Conservation (phyloP, 2,797 vertebrate genomes). For the Discoglossus pictus region DNA sequence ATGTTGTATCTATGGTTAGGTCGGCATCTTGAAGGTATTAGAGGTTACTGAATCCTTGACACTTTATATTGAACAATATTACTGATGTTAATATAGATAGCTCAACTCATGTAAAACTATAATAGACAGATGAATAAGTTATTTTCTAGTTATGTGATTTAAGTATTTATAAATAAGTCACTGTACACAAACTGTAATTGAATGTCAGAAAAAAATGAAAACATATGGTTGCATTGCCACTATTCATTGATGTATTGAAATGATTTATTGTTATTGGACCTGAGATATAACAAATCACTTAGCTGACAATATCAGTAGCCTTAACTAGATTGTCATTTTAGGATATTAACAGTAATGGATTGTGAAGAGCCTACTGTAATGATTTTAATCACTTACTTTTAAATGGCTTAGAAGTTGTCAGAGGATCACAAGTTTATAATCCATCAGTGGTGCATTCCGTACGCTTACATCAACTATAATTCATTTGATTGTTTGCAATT, state of each 20-base stretch:
- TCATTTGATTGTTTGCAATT: slow-evolving; percentile 72
- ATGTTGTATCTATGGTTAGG: too few species aligned
- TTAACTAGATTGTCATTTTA: slow-evolving; percentile 81
- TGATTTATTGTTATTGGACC: slow-evolving; percentile 74
- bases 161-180: slow-evolving; percentile 69
- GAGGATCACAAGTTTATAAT: slow-evolving; percentile 66
- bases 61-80: too few species aligned
- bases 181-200: slow-evolving; percentile 71
- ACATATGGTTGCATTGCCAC: slow-evolving; percentile 77
- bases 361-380: slow-evolving; percentile 82
- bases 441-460: slow-evolving; percentile 73
- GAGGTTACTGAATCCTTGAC: too few species aligned
- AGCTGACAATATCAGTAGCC: slow-evolving; percentile 77
- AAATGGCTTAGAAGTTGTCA: slow-evolving; percentile 77
- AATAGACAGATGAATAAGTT: neutral
- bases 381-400: slow-evolving; percentile 78
- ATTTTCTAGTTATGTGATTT: slow-evolving; percentile 32
- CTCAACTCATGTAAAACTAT: neutral
- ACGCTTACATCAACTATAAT: slow-evolving; percentile 78
- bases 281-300: slow-evolving; percentile 72
- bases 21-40: too few species aligned
- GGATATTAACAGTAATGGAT: slow-evolving; percentile 78
- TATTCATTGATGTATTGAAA: slow-evolving; percentile 75
- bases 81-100: neutral
- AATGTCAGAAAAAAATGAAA: slow-evolving; percentile 79